Base-by-base conservation (phyloP, 1,140 invertebrate species). In the Eufriesea mexicana region DNA sequence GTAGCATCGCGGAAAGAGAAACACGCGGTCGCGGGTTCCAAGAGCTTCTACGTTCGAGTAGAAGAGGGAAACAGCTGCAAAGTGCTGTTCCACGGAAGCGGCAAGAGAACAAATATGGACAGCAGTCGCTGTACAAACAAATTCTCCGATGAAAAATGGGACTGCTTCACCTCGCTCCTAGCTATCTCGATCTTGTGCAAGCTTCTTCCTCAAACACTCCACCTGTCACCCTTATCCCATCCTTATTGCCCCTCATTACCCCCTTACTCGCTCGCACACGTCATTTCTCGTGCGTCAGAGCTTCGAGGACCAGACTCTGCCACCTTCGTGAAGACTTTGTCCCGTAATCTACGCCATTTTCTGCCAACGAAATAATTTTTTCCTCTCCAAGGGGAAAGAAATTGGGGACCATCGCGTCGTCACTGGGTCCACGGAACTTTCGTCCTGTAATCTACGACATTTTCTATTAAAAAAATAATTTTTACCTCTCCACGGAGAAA, bases 191-290 rank as follows among this genome's bases (percentile, higher is more conserved):
- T 64, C 45, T 64, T 49, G 12, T 6, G 20, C 18, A 51, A 76
- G 20, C 59, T 28, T 42, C 57, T 20, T 23, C 72, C 16, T 35
- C 74, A 76, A 76, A 76, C 59, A 76, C 73, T 75, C 28, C 18
- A 28, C n/a, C 25, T 62, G 59, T 35, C 45, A 14, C 47, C 45
- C 73, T 23, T 76, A n/a, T 64, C 8, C 7, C 25, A 0, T 61
- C 59, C 47, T 61, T 76, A 64, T 76, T 64, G 47, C 12, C 7
- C 47, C 25, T 64, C 49, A 76, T 62, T 76, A 76, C 47, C 45
- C 45, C 23, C 5, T 16, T 61, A 28, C 16, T 25, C 20, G 5
- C 14, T 16, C 18, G 23, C 23, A 28, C 45, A 6, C 42, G 45
- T 45, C 25, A 51, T 76, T 76, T 76, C 61, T 64, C 59, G 47